Evolutionary conservation across 1,140 invertebrate genomes (phyloP).

Genomic region (Dendrolimus punctatus): DNA sequence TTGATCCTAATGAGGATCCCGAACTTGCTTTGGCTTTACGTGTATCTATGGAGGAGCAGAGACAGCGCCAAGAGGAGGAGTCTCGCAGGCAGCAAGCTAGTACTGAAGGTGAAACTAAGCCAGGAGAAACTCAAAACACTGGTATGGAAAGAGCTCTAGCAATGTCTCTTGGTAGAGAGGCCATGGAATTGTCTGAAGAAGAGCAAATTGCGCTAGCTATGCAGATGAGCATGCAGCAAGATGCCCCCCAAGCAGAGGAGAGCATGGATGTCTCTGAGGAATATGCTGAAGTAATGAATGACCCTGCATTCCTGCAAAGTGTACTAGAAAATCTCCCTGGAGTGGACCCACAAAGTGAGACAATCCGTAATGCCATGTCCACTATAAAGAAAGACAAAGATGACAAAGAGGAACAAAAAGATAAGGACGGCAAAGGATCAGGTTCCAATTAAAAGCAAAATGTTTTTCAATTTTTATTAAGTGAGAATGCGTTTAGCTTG

Average conservation of each 20-base stretch:
- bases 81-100: slow-evolving; percentile 74
- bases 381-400: slow-evolving; percentile 81
- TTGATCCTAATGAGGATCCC: slow-evolving; percentile 99
- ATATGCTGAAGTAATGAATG: slow-evolving; percentile 94
- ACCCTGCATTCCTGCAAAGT: slow-evolving; percentile 94
- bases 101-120: slow-evolving; percentile 55
- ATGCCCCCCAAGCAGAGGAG: slow-evolving; percentile 77
- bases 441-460: slow-evolving; percentile 29
- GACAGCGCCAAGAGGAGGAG: slow-evolving; percentile 96
- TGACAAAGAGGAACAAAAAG: slow-evolving; percentile 76
- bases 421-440: slow-evolving; percentile 71
- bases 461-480: slow-evolving; percentile 52
- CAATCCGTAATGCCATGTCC: slow-evolving; percentile 90
- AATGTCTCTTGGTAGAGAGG: slow-evolving; percentile 85
- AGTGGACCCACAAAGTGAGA: slow-evolving; percentile 94
- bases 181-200: slow-evolving; percentile 93
- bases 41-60: slow-evolving; percentile 99
- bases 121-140: slow-evolving; percentile 59
- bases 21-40: slow-evolving; percentile 96
- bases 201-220: slow-evolving; percentile 99
- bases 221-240: slow-evolving; percentile 97
- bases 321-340: slow-evolving; percentile 95
- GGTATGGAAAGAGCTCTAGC: slow-evolving; percentile 92
- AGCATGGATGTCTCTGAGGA: slow-evolving; percentile 90
- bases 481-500: slow-evolving; percentile 44